Evolutionary conservation across 1,140 invertebrate species (phyloP).

Genomic region (Conopomorpha cramerella): DNA sequence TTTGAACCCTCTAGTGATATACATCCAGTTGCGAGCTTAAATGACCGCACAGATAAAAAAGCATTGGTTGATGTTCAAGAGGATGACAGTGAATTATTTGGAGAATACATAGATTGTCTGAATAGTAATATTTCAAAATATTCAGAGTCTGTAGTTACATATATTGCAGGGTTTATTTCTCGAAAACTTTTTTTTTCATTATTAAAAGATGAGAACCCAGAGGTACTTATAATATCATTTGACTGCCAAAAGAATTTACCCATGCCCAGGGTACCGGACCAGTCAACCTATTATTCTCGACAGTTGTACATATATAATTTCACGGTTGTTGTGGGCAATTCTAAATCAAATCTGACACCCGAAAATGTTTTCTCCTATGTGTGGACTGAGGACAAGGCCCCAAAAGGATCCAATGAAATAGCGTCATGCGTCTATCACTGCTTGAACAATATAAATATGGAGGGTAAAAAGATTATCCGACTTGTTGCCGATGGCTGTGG

Average conservation of each 20-base stretch:
- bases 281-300: slow-evolving; percentile 25
- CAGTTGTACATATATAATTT: slow-evolving; percentile 38
- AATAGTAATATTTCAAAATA: too few species aligned
- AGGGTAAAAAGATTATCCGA: slow-evolving; percentile 11
- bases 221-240: slow-evolving; percentile 17
- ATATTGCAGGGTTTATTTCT: too few species aligned
- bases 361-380: slow-evolving; percentile 17
- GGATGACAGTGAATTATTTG: too few species aligned
- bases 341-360: slow-evolving; percentile 13
- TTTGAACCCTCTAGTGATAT: too few species aligned
- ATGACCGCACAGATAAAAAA: too few species aligned
- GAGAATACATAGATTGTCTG: too few species aligned
- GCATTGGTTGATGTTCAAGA: too few species aligned
- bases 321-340: slow-evolving; percentile 20
- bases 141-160: too few species aligned
- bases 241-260: slow-evolving; percentile 38
- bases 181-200: slow-evolving; percentile 22
- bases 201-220: slow-evolving; percentile 14
- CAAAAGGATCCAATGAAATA: slow-evolving; percentile 27
- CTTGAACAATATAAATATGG: slow-evolving; percentile 11
- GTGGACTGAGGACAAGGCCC: slow-evolving; percentile 21
- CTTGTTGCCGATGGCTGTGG: too few species aligned
- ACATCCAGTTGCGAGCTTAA: too few species aligned
- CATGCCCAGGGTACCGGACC: slow-evolving; percentile 25
- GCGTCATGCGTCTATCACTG: slow-evolving; percentile 16